Conservation (phyloP, 2,888 invertebrate genomes). For the Parochlus steinenii region DNA sequence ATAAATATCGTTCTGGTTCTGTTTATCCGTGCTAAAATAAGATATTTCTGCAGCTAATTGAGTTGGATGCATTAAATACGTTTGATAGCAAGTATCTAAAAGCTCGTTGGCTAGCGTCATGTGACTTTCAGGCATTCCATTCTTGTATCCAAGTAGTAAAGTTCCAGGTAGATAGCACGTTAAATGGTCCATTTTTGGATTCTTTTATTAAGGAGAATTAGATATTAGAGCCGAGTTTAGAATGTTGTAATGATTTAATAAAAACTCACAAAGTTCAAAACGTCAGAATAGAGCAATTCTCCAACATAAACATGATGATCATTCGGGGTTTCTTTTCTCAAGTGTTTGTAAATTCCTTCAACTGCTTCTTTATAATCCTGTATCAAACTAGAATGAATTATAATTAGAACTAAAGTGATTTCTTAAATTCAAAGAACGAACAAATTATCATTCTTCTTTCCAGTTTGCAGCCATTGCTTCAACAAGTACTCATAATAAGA, state of each 20-base stretch:
- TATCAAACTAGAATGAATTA: constrained; percentile 40
- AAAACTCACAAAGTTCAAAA: no score
- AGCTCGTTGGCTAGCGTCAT: constrained; percentile 76
- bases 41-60: constrained; percentile 93
- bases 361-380: constrained; percentile 75
- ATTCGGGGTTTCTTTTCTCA: constrained; percentile 34
- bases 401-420: constrained; percentile 12
- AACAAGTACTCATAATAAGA: constrained; percentile 97
- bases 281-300: constrained; percentile 71
- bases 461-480: constrained; percentile 97
- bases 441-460: constrained; percentile 67
- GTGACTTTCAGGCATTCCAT: constrained; percentile 75
- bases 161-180: constrained; percentile 94
- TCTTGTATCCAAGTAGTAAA: constrained; percentile 70
- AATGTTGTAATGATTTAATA: no score
- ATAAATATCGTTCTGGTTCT: constrained; percentile 59
- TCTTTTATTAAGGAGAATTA: no score
- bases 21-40: constrained; percentile 71
- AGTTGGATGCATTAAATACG: constrained; percentile 85
- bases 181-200: constrained; percentile 96
- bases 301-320: constrained; percentile 59
- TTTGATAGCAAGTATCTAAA: constrained; percentile 83
- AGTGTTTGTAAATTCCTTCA: constrained; percentile 61
- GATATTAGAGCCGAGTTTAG: no score
- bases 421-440: no score